Conservation (phyloP, 1,140 invertebrate species). For the Melanaphis sacchari region DNA sequence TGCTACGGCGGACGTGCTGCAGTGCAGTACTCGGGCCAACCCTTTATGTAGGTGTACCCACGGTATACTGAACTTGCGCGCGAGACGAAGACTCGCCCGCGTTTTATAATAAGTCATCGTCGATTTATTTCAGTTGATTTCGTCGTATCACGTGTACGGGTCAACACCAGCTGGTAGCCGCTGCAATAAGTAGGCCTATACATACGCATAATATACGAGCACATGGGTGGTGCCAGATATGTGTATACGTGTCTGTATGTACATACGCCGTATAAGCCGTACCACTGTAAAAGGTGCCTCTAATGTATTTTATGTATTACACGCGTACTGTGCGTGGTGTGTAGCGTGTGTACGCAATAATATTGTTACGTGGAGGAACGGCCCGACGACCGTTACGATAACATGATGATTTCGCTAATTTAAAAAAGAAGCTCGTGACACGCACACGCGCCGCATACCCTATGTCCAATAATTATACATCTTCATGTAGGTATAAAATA, state of each 20-base stretch:
- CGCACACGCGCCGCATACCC: neutral
- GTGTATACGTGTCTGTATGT: neutral
- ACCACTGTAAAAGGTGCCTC: no score
- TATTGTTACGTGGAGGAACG: neutral
- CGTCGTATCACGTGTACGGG: neutral
- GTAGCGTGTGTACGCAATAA: neutral
- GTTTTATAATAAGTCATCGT: neutral
- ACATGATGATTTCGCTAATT: constrained; percentile 26
- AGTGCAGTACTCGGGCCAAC: neutral
- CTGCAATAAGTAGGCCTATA: no score
- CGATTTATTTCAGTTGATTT: neutral
- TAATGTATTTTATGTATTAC: neutral
- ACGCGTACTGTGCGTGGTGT: neutral
- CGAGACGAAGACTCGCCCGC: neutral
- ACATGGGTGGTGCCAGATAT: neutral
- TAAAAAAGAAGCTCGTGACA: neutral
- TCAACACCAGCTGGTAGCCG: neutral
- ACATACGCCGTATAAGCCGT: neutral
- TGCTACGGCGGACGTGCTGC: neutral
- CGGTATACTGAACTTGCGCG: neutral
- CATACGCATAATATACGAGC: no score
- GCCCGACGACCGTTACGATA: constrained; percentile 6
- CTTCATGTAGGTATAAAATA: neutral
- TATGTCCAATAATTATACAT: neutral
- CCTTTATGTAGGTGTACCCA: no score